Conservation (phyloP, 2,797 vertebrate species). For the Clamator glandarius region DNA sequence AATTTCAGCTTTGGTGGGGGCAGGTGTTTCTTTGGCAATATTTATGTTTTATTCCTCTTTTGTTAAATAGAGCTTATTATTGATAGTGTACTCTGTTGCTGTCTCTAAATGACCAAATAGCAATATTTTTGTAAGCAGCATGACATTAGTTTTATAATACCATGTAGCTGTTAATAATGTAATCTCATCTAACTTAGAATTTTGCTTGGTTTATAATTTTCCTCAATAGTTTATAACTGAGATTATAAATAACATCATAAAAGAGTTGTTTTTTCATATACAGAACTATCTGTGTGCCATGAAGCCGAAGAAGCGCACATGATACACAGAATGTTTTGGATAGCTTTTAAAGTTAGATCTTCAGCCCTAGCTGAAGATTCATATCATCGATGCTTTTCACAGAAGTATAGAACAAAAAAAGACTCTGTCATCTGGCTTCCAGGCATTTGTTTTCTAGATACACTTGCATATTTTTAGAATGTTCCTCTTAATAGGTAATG, state of each 20-base stretch:
- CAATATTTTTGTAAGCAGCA: not conserved
- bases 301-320: not conserved
- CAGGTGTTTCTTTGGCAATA: not conserved
- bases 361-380: not conserved
- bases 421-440: not conserved
- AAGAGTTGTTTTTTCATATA: not conserved
- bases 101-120: not conserved
- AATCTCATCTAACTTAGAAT: not conserved
- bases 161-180: not conserved
- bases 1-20: not conserved
- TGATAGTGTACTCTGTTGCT: not conserved
- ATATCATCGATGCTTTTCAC: not conserved
- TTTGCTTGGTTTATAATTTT: not conserved
- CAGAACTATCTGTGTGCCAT: not conserved
- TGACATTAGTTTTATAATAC: not conserved
- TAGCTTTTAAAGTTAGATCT: not conserved
- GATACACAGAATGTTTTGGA: not conserved
- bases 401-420: not conserved
- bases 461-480: constrained; percentile 14
- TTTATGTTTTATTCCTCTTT: not conserved
- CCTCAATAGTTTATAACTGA: not conserved
- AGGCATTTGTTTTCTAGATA: constrained; percentile 9
- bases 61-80: not conserved
- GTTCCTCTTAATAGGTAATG: not conserved
- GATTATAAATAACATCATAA: not conserved